A percentile compares a stretch with the other conserved stretches of the same genome.
phyloP scores from a whole-genome alignment of 2,113 vertebrate species.

The Hylia prasina region DNA sequence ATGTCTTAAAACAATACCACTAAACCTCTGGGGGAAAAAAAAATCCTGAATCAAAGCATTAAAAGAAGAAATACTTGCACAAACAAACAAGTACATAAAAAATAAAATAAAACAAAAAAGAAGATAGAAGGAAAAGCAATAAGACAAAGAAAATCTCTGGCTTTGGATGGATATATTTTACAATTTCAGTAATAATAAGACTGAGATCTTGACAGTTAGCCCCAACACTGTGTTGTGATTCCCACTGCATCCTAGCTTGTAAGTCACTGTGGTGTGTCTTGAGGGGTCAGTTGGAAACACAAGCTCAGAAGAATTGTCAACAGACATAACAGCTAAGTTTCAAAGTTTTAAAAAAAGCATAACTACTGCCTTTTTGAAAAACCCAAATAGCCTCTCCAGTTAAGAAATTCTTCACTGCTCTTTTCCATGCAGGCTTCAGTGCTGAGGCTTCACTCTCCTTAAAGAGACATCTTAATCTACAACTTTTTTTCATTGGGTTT shows the following conservation, averaged over 20 bases:
- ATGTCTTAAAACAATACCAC: neutral
- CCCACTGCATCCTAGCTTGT: neutral
- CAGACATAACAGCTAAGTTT: neutral
- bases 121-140: rapidly evolving
- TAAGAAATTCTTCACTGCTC: neutral
- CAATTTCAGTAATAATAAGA: neutral
- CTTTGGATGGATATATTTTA: neutral
- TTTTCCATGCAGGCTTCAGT: neutral
- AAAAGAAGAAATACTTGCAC: neutral
- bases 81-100: neutral
- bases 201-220: neutral
- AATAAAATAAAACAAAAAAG: too few relatives aligned
- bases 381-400: too few relatives aligned
- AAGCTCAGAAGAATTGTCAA: neutral
- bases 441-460: neutral
- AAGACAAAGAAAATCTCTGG: neutral
- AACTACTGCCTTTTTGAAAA: neutral
- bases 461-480: neutral
- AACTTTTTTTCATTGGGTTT: neutral
- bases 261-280: neutral
- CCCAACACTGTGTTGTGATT: neutral
- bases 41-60: neutral
- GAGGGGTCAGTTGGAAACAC: neutral
- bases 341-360: neutral
- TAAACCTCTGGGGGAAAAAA: rapidly evolving